phyloP scores from a whole-genome alignment of 2,797 vertebrate genomes.

The Sphaeramia orbicularis region DNA sequence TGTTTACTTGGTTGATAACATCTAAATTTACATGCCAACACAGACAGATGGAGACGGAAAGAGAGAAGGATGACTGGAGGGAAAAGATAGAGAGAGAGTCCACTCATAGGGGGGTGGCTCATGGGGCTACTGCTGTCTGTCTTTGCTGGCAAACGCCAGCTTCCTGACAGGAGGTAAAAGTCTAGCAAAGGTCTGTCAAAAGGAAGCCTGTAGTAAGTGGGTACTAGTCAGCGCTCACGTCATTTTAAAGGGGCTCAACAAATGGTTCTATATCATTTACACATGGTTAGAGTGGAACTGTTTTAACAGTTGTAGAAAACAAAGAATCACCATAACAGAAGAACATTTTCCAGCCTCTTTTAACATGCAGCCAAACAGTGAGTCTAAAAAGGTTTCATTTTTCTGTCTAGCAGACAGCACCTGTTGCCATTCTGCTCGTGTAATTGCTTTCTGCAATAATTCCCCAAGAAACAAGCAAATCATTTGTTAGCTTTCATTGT shows the following conservation, averaged over 20 bases:
- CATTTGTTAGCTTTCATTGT: constrained; percentile 47
- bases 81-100: constrained; percentile 15
- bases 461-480: constrained; percentile 31
- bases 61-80: constrained; percentile 14
- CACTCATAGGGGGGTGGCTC: constrained; percentile 48
- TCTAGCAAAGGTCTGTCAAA: constrained; percentile 46
- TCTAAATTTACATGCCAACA: constrained; percentile 45
- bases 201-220: constrained; percentile 28
- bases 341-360: background rate
- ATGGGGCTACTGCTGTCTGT: constrained; percentile 68
- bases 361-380: background rate
- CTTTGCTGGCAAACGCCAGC: constrained; percentile 56
- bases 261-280: constrained; percentile 31
- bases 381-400: constrained; percentile 19
- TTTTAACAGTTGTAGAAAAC: constrained; percentile 7
- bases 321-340: background rate
- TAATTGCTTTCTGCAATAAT: constrained; percentile 27
- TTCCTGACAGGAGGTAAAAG: constrained; percentile 47
- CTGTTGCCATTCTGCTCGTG: constrained; percentile 21
- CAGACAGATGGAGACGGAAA: constrained; percentile 59
- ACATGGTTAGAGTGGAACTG: background rate
- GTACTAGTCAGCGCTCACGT: constrained; percentile 37
- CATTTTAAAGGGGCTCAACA: constrained; percentile 53
- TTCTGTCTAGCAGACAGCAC: constrained; percentile 4
- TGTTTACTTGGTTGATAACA: constrained; percentile 37